A percentile compares a stretch with the other conserved stretches of the same genome.
phyloP scores from a whole-genome alignment of 2,797 vertebrate species.

The Erpetoichthys calabaricus region DNA sequence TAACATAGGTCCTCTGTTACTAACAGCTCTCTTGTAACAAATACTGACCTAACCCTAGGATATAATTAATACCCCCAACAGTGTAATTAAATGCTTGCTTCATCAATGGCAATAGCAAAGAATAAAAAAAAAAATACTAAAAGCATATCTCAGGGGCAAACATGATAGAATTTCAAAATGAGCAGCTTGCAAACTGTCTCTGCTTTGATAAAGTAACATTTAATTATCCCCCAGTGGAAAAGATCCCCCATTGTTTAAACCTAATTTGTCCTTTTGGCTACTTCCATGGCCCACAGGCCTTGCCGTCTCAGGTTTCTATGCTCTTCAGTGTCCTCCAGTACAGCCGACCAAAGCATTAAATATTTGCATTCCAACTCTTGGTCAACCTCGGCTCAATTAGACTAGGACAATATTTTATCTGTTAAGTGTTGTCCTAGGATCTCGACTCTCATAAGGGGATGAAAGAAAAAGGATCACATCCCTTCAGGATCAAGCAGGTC shows the following conservation, averaged over 20 bases:
- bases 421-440: conserved; percentile 57
- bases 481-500: conserved; percentile 63
- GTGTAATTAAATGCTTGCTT: conserved; percentile 61
- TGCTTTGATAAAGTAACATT: conserved; percentile 73
- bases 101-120: conserved; percentile 47
- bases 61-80: conserved; percentile 67
- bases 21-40: conserved; percentile 40
- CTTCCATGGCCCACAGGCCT: conserved; percentile 47
- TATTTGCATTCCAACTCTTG: conserved; percentile 6
- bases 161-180: conserved; percentile 71
- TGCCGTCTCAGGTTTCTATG: conserved; percentile 51
- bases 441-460: conserved; percentile 49
- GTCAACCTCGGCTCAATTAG: conserved; percentile 19
- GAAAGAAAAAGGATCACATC: conserved; percentile 47
- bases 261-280: conserved; percentile 67
- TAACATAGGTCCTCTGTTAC: conserved; percentile 48
- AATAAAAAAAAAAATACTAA: conserved; percentile 42
- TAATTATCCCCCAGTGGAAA: conserved; percentile 69
- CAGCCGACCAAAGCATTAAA: conserved; percentile 11
- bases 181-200: conserved; percentile 82
- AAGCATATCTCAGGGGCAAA: conserved; percentile 60
- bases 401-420: conserved; percentile 56
- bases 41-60: conserved; percentile 47
- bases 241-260: conserved; percentile 63
- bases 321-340: conserved; percentile 16